Evolutionary conservation across 2,888 invertebrate genomes (phyloP).

Genomic region (Hyles lineata): DNA sequence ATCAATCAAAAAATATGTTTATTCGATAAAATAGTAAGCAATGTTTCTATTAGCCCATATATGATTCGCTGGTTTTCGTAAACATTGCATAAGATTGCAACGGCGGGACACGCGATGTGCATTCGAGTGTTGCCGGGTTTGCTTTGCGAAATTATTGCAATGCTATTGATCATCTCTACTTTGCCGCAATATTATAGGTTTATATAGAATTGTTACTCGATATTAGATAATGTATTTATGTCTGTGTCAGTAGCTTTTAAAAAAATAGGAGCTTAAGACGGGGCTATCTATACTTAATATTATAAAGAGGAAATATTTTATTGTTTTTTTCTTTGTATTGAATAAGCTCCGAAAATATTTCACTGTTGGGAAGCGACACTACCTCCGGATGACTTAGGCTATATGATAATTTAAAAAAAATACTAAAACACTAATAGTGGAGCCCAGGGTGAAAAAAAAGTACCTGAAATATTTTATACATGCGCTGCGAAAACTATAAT

Average conservation of each 20-base stretch:
- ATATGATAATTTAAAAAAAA: no score
- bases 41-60: slow-evolving; percentile 57
- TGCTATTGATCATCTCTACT: slow-evolving; percentile 38
- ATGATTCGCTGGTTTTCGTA: slow-evolving; percentile 54
- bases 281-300: no score
- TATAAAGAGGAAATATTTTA: no score
- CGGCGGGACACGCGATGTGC: slow-evolving; percentile 66
- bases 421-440: no score
- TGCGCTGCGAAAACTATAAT: no score
- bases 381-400: no score
- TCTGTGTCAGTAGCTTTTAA: not conserved
- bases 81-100: slow-evolving; percentile 60
- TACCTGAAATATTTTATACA: no score
- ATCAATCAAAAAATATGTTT: not conserved
- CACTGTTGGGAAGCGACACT: no score
- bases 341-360: no score
- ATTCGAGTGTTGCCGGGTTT: slow-evolving; percentile 58
- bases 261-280: no score
- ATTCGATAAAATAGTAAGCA: slow-evolving; percentile 11
- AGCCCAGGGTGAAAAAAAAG: no score
- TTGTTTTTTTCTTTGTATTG: no score
- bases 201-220: slow-evolving; percentile 28
- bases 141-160: slow-evolving; percentile 58
- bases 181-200: slow-evolving; percentile 8
- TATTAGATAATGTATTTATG: slow-evolving; percentile 27